Evolutionary conservation across 1,140 invertebrate species (phyloP).

Genomic region (Lordiphosa clarofinis): DNA sequence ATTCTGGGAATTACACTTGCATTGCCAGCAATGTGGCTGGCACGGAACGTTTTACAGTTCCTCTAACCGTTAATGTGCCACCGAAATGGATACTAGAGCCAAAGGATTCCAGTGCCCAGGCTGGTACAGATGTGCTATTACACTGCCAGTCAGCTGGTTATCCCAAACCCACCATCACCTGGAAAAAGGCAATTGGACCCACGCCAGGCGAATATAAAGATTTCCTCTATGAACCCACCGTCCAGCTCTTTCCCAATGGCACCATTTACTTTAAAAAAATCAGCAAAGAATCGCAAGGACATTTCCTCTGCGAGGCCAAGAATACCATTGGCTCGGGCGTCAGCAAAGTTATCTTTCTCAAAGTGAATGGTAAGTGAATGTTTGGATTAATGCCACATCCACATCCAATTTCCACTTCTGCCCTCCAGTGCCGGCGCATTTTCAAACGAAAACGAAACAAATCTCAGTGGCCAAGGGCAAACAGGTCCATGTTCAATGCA

Average conservation of each 20-base stretch:
- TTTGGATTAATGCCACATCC: constrained; percentile 5
- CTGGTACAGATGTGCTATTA: constrained; percentile 89
- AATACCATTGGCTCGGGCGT: constrained; percentile 94
- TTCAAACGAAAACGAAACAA: constrained; percentile 89
- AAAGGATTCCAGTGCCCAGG: constrained; percentile 90
- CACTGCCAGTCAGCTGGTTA: constrained; percentile 96
- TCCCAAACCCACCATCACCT: constrained; percentile 91
- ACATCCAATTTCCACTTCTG: constrained; percentile 1
- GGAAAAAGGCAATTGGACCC: constrained; percentile 91
- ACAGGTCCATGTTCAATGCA: constrained; percentile 90
- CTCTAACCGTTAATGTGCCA: constrained; percentile 92
- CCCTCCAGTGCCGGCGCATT: constrained; percentile 88
- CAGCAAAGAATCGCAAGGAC: constrained; percentile 91
- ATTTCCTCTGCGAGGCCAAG: constrained; percentile 94
- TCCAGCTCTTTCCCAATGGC: constrained; percentile 89
- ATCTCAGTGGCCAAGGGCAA: constrained; percentile 87
- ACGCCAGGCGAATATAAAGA: constrained; percentile 92
- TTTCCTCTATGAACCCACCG: constrained; percentile 87
- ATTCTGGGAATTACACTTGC: constrained; percentile 94
- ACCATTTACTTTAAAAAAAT: constrained; percentile 89
- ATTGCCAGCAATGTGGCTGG: constrained; percentile 92
- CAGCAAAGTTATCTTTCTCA: constrained; percentile 92
- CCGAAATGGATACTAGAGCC: constrained; percentile 95
- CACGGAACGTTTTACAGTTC: constrained; percentile 86
- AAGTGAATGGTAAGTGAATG: constrained; percentile 87